These are phyloP conservation scores for Mellilla xanthometata DNA, from an alignment of 2,888 invertebrate species.

Conservation along the genomic window DNA sequence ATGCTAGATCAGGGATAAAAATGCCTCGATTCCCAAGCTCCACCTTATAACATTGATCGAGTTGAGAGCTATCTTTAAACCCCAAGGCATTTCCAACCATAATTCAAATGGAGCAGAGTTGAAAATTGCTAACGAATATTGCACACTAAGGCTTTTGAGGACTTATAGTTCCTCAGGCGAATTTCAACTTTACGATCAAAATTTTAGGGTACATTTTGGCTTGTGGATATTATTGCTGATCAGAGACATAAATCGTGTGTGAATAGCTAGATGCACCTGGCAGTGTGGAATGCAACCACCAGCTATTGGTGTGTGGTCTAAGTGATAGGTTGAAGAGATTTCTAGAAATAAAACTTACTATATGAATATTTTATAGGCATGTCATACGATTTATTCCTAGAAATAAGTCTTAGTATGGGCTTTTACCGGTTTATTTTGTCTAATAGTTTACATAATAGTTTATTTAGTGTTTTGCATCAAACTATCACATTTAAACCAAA, in stretches of 20 bases:
- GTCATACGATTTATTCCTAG: too few species aligned
- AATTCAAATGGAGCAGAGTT: not conserved
- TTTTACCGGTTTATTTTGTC: too few species aligned
- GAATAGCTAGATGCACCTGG: constrained; percentile 60
- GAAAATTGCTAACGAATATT: not conserved
- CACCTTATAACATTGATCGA: not conserved
- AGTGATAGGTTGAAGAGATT: constrained; percentile 21
- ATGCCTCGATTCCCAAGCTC: constrained; percentile 19
- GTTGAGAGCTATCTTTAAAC: not conserved
- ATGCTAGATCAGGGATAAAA: constrained; percentile 12
- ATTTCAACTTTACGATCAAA: constrained; percentile 1
- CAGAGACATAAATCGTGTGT: constrained; percentile 44
- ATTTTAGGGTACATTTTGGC: constrained; percentile 2
- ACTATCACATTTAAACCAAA: too few species aligned
- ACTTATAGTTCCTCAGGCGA: not conserved
- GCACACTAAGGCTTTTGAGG: not conserved
- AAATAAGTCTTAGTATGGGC: too few species aligned
- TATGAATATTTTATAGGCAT: too few species aligned
- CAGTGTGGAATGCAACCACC: constrained; percentile 58
- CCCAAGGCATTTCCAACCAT: constrained; percentile 11
- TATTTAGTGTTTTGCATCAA: too few species aligned
- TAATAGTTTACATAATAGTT: too few species aligned
- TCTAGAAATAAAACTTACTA: too few species aligned
- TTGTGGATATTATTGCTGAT: constrained; percentile 19
- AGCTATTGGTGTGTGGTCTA: constrained; percentile 25